Evolutionary conservation across 2,797 vertebrate species (phyloP).

Genomic region (Scomberomorus guttatus): DNA sequence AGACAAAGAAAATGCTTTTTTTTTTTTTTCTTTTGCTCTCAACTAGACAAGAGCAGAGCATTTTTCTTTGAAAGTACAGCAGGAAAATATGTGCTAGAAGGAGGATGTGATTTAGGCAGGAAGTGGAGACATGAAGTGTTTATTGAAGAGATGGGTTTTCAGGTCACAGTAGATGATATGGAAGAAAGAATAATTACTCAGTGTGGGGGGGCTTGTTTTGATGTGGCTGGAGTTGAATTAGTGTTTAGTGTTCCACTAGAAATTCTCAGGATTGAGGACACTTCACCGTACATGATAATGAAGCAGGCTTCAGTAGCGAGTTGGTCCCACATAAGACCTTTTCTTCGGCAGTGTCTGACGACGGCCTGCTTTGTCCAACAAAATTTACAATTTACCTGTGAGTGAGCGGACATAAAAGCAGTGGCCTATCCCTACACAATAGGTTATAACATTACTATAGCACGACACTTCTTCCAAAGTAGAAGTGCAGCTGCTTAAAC

Average conservation of each 20-base stretch:
- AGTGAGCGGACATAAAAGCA: slow-evolving; percentile 42
- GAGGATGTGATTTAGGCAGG: slow-evolving; percentile 60
- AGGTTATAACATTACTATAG: slow-evolving; percentile 39
- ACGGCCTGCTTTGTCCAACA: slow-evolving; percentile 33
- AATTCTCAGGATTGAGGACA: slow-evolving; percentile 62
- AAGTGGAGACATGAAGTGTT: slow-evolving; percentile 70
- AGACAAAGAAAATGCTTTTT: slow-evolving; percentile 10
- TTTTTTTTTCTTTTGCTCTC: neutral
- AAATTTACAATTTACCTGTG: slow-evolving; percentile 33
- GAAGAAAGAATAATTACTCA: slow-evolving; percentile 73
- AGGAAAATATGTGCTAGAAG: slow-evolving; percentile 40
- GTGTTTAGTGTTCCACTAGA: slow-evolving; percentile 61
- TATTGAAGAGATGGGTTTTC: slow-evolving; percentile 75
- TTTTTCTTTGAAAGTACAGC: slow-evolving; percentile 55
- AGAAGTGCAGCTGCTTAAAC: slow-evolving; percentile 34
- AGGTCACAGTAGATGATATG: slow-evolving; percentile 69
- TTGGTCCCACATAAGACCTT: slow-evolving; percentile 39
- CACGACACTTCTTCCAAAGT: slow-evolving; percentile 7
- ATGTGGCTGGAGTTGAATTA: slow-evolving; percentile 73
- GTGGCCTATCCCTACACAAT: slow-evolving; percentile 4
- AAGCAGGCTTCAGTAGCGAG: slow-evolving; percentile 31
- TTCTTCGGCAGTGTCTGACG: slow-evolving; percentile 14
- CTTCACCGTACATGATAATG: slow-evolving; percentile 62
- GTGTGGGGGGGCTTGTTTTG: slow-evolving; percentile 71
- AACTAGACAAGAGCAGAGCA: slow-evolving; percentile 32